These are phyloP conservation scores for Thunnus thynnus DNA, from an alignment of 2,113 vertebrate species.

Conservation along the genomic window DNA sequence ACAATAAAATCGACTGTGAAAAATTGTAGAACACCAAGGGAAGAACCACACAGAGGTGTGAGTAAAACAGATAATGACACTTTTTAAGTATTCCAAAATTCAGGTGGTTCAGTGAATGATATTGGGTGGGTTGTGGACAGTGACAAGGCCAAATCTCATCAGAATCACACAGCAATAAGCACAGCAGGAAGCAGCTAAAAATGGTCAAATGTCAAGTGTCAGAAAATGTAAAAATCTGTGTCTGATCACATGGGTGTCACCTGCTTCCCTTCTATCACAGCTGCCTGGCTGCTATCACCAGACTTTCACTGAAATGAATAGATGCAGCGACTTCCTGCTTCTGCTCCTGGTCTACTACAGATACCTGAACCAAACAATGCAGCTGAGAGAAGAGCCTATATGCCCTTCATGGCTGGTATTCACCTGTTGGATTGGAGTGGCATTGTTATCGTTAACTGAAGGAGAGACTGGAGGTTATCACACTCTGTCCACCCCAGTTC, in stretches of 20 bases:
- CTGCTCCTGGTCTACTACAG: background rate
- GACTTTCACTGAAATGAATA: background rate
- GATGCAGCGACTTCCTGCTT: background rate
- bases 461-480: constrained; percentile 23
- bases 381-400: background rate
- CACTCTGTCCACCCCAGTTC: constrained; percentile 12
- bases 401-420: constrained; percentile 21
- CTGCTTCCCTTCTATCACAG: background rate
- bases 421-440: constrained; percentile 30
- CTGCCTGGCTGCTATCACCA: background rate
- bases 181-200: background rate
- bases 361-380: constrained; percentile 7
- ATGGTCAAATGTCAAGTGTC: background rate
- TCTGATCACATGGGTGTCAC: too few species aligned
- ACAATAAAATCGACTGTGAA: constrained; percentile 21
- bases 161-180: background rate
- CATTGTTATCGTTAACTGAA: background rate
- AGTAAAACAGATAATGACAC: background rate
- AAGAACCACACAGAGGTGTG: constrained; percentile 1
- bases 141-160: background rate
- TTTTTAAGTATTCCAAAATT: background rate
- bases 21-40: constrained; percentile 16
- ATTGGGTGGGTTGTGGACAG: too few species aligned
- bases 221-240: background rate
- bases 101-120: background rate